Evolutionary conservation across 2,888 invertebrate species (phyloP), one percentile per base, ranked within the genome.

Genomic region (Diarsia mendica): DNA sequence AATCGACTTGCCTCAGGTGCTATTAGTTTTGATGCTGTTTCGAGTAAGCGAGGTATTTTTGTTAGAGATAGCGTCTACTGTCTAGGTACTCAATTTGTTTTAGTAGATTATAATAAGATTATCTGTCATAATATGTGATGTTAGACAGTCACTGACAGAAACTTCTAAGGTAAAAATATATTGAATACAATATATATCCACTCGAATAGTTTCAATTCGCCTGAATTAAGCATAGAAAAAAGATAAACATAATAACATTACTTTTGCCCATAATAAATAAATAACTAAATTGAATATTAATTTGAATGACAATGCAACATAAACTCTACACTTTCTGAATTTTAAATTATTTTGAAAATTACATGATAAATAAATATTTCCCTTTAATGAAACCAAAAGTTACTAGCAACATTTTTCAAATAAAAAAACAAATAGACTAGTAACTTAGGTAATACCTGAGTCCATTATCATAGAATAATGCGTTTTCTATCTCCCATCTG

Each of bases 1-100:
- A 82, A 87, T 85, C 58, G 85, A 80, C 58, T 75, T 68, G 60
- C 61, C 51, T 53, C 67, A 79, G 72, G 58, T 84, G 67, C 67
- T 69, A 23, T 69, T 39, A 53, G 28, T 33, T 80, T 69, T 60
- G 60, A 61, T 67, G 20, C 60, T 72, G 11, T 53, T 66, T 49
- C 28, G 33, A 61, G 66, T 10, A 51, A 63, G 55, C 39, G 9
- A 55, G 58, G 0, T 69, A 61, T 71, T 23, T 71, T 64, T 46
- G 9, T 28, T 2, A 5, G 39, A 55, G 49, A 58, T 23, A 44
- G 28, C 23, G 23, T 55, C 11, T 23, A 39, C 39, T 15, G 11
- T 76, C 11, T 23, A 11, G 15, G n/a, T 65, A 70, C 51, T 44
- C 23, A 20, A 39, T 70, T 51, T n/a, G 33, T 51, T 75, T 18